Evolutionary conservation across 2,797 vertebrate genomes (phyloP), one percentile per base, ranked within the genome.

Genomic region (Microhierax caerulescens): DNA sequence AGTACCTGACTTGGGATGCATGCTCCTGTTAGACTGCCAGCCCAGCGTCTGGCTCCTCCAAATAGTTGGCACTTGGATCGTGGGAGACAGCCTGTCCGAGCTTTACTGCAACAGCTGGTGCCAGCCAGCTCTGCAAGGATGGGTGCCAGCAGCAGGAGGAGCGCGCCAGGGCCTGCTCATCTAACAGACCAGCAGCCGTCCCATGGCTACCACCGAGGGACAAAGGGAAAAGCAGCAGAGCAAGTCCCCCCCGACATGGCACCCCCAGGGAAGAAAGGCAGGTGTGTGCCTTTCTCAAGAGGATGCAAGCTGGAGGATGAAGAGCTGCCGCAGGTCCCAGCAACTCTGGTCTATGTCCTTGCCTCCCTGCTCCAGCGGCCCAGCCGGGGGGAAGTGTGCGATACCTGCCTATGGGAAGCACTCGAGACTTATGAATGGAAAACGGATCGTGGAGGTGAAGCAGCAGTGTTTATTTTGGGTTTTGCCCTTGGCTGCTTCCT

Each of bases 81-180:
- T n/a, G 85, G 87, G 90, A 91, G 45, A n/a, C 92, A 88, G 91
- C 51, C 75, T 79, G 81, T 68, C 78, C 3, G 2, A 92, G 90
- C 76, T 85, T 85, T 14, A 8, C 74, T 92, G 80, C 92, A 94
- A 24, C 96, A 97, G 96, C 96, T 97, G 95, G 72, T 94, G 91
- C 85, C 91, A 95, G 95, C 68, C 88, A 94, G 68, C 65, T 77
- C 90, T 77, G 65, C 59, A 32, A 90, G 84, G 79, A 51, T 27
- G 5, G 23, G n/a, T 88, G 94, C 95, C 95, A 95, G 92, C 69
- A 61, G 78, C 90, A 70, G 70, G 47, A 87, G 68, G 23, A 91
- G 54, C 0, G 3, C 0, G 50, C 85, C 92, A 92, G 89, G 34
- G 36, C 64, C 79, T 50, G 75, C 84, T 94, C 86, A 17, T 67